These are phyloP conservation scores for Sclerurus mexicanus DNA, from an alignment of 2,113 vertebrate genomes.

Conservation along the genomic window DNA sequence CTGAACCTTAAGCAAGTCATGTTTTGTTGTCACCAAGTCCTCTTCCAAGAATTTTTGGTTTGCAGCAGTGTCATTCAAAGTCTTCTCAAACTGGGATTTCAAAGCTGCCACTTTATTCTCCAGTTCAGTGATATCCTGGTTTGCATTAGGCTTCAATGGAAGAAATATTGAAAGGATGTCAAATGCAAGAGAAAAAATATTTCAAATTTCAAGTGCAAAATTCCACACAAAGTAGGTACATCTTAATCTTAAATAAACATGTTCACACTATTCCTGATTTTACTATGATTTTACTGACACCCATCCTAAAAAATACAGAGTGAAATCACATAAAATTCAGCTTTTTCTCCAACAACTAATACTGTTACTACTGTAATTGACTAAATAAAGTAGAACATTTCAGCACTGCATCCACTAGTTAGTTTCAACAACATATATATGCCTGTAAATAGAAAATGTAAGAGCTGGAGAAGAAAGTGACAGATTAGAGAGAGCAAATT, in stretches of 20 bases:
- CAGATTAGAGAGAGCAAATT: not conserved
- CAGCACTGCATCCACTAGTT: not conserved
- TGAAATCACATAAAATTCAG: not conserved
- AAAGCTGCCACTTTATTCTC: constrained; percentile 87
- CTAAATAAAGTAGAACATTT: not conserved
- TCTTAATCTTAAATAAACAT: not conserved
- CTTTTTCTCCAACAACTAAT: not conserved
- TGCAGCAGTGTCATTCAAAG: constrained; percentile 78
- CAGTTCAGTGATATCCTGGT: constrained; percentile 82
- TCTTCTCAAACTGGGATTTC: constrained; percentile 87
- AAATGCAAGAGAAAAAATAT: not conserved
- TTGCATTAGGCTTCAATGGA: constrained; percentile 64
- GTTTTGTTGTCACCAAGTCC: constrained; percentile 86
- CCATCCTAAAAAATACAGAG: not conserved
- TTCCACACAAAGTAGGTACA: not conserved
- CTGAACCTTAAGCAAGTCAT: constrained; percentile 89
- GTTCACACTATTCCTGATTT: not conserved
- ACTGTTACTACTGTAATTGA: not conserved
- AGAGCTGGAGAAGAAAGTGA: not conserved
- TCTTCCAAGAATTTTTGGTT: constrained; percentile 90
- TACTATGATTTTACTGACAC: not conserved
- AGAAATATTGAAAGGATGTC: not conserved
- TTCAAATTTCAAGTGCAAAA: not conserved
- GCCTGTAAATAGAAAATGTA: not conserved
- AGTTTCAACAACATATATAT: not conserved